Conservation (phyloP, 2,888 invertebrate genomes). For the Hypomecis atomaria region DNA sequence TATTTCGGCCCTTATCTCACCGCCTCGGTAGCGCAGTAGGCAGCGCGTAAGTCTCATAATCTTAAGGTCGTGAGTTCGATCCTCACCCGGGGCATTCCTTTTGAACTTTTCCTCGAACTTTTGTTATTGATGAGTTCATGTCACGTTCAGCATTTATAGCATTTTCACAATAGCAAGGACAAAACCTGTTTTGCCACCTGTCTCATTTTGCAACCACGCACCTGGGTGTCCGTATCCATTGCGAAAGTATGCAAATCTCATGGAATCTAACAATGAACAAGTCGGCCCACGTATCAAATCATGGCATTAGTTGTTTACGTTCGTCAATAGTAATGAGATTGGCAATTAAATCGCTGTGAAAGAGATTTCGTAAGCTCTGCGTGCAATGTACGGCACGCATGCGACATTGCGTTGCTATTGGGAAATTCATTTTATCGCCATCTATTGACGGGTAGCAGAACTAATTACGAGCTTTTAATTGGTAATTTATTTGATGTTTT, state of each 20-base stretch:
- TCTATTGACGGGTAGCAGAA: slow-evolving; percentile 55
- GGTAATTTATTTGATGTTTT: background rate
- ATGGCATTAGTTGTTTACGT: slow-evolving; percentile 59
- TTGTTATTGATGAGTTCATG: slow-evolving; percentile 4
- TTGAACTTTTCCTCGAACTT: slow-evolving; percentile 39
- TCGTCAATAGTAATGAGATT: slow-evolving; percentile 59
- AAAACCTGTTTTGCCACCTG: slow-evolving; percentile 46
- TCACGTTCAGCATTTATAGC: slow-evolving; percentile 19
- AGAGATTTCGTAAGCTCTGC: slow-evolving; percentile 48
- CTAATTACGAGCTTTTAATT: slow-evolving; percentile 26
- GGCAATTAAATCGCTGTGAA: slow-evolving; percentile 48
- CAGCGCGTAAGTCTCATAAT: slow-evolving; percentile 96
- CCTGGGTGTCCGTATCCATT: slow-evolving; percentile 41
- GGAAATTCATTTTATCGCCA: slow-evolving; percentile 54
- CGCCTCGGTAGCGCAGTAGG: slow-evolving; percentile 93
- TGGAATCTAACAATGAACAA: slow-evolving; percentile 62
- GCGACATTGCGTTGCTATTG: slow-evolving; percentile 47
- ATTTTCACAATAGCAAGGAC: slow-evolving; percentile 40
- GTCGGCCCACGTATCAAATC: slow-evolving; percentile 60
- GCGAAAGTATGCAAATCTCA: slow-evolving; percentile 65
- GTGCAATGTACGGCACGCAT: slow-evolving; percentile 36
- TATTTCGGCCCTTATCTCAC: slow-evolving; percentile 35
- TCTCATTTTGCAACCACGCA: slow-evolving; percentile 39
- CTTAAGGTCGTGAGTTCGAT: slow-evolving; percentile 98
- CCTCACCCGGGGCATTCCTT: slow-evolving; percentile 92